A percentile compares a stretch with the other conserved stretches of the same genome.
Conservation (phyloP, 1,140 invertebrate species). For the Aphis gossypii region DNA sequence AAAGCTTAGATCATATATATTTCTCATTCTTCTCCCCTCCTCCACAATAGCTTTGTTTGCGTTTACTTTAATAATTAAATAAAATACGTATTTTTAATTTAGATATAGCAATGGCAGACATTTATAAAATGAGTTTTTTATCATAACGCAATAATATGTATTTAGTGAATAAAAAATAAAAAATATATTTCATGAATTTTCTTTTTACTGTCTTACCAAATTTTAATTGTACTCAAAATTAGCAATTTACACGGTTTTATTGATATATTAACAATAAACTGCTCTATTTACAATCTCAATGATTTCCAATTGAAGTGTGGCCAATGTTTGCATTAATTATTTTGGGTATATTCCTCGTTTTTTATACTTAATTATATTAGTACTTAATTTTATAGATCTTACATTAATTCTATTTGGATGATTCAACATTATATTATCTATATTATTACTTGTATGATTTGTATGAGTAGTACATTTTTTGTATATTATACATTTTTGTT, state of each 20-base stretch:
- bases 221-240: neutral
- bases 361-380: neutral
- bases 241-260: neutral
- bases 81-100: neutral
- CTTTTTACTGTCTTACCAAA: neutral
- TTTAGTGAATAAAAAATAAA: neutral
- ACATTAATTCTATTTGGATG: neutral
- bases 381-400: neutral
- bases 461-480: neutral
- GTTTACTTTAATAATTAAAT: neutral
- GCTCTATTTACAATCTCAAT: constrained; percentile 9
- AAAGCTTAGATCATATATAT: neutral
- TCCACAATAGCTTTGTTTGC: neutral
- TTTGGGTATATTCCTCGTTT: neutral
- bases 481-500: neutral
- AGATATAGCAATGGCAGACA: neutral
- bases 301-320: neutral
- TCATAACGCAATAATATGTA: neutral
- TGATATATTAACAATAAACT: neutral
- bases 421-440: neutral
- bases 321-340: neutral
- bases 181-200: neutral
- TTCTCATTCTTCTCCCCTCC: neutral
- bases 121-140: neutral
- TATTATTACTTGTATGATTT: neutral